These are phyloP conservation scores for Peromyscus aztecus DNA, from an alignment of 2,797 vertebrate species.

Conservation along the genomic window DNA sequence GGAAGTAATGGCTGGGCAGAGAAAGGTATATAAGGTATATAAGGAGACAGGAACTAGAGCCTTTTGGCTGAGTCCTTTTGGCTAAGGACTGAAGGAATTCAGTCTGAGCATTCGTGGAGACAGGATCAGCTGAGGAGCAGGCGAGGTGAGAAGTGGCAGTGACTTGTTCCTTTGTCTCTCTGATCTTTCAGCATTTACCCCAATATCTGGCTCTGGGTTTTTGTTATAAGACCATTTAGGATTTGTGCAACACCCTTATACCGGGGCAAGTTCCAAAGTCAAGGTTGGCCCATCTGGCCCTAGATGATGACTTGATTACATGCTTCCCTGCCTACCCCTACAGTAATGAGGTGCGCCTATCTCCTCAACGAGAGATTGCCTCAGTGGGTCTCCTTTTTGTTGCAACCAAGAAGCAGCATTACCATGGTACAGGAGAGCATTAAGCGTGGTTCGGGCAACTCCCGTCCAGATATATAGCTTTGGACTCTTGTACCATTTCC, in stretches of 20 bases:
- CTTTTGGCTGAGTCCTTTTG: too few relatives aligned
- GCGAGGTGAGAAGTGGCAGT: too few relatives aligned
- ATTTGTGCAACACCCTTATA: background rate
- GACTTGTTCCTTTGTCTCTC: too few relatives aligned
- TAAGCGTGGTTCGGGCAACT: background rate
- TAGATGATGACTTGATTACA: background rate
- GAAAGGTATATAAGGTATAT: too few relatives aligned
- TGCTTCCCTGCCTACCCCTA: background rate
- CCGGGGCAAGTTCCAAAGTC: background rate
- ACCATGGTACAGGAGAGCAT: background rate
- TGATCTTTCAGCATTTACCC: too few relatives aligned
- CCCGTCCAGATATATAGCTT: background rate
- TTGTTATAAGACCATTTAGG: too few relatives aligned
- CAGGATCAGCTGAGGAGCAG: too few relatives aligned
- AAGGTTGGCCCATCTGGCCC: background rate
- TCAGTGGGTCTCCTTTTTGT: background rate
- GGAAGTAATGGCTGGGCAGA: too few relatives aligned
- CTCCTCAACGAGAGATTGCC: background rate
- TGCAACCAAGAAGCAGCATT: background rate
- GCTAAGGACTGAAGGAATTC: too few relatives aligned
- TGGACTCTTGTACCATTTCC: background rate
- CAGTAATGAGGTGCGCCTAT: background rate
- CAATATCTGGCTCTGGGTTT: too few relatives aligned
- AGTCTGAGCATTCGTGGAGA: too few relatives aligned
- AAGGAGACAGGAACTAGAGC: too few relatives aligned